These are phyloP conservation scores for Oligia fasciuncula DNA, from an alignment of 2,888 invertebrate species.

Conservation along the genomic window DNA sequence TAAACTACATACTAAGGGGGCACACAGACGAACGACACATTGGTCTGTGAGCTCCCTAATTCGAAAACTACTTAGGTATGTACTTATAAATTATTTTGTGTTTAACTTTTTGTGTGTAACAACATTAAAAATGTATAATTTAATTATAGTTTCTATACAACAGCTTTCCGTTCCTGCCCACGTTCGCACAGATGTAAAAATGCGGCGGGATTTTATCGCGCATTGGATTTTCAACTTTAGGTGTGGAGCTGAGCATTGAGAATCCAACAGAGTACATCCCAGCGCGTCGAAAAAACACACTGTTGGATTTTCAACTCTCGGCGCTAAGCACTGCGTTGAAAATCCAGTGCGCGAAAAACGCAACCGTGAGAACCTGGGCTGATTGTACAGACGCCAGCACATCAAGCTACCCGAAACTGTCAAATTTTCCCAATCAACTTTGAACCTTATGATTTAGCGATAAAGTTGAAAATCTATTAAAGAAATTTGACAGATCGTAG, in stretches of 20 bases:
- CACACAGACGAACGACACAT: neutral
- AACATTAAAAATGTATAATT: slow-evolving; percentile 11
- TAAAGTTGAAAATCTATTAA: too few relatives aligned
- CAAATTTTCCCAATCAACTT: too few relatives aligned
- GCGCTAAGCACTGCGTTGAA: neutral
- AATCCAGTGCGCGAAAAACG: neutral
- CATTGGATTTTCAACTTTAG: neutral
- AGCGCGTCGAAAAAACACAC: too few relatives aligned
- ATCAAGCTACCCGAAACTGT: too few relatives aligned
- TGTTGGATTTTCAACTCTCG: too few relatives aligned
- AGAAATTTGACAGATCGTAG: too few relatives aligned
- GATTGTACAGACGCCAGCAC: neutral
- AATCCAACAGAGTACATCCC: too few relatives aligned
- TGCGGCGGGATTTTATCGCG: neutral
- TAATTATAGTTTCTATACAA: neutral
- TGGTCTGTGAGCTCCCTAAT: slow-evolving; percentile 14
- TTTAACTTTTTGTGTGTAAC: neutral
- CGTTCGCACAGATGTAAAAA: neutral
- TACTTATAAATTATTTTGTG: slow-evolving; percentile 13
- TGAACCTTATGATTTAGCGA: too few relatives aligned
- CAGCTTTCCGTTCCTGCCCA: neutral
- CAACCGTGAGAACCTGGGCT: neutral
- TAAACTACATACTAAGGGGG: slow-evolving; percentile 20
- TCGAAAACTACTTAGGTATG: slow-evolving; percentile 16
- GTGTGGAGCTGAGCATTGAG: neutral